Percentiles rank a stretch among this genome's conserved stretches.
Evolutionary conservation across 2,797 vertebrate genomes (phyloP).

Genomic region (Sphenodon punctatus): DNA sequence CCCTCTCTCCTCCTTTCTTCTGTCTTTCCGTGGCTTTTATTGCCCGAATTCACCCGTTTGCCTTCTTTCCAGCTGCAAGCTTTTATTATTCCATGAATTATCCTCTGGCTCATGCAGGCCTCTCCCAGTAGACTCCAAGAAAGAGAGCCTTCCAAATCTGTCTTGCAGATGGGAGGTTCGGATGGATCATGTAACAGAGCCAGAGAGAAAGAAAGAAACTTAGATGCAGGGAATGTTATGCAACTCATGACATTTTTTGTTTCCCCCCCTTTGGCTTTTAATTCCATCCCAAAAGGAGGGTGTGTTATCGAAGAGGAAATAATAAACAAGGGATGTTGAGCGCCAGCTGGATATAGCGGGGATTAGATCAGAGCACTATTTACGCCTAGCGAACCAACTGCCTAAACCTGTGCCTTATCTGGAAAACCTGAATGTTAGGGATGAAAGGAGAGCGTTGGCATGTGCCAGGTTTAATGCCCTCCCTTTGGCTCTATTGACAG

Average conservation of each 20-base stretch:
- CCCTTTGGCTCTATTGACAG: too few species aligned
- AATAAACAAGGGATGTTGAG: background rate
- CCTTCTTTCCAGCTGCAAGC: conserved; percentile 45
- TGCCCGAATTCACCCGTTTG: conserved; percentile 19
- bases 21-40: conserved; percentile 21
- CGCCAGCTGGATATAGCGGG: too few species aligned
- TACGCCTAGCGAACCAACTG: too few species aligned
- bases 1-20: background rate
- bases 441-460: too few species aligned
- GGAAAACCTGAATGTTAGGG: too few species aligned
- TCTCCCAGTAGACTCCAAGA: conserved; percentile 25
- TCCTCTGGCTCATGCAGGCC: conserved; percentile 27
- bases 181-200: background rate
- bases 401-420: too few species aligned
- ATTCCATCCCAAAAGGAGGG: background rate
- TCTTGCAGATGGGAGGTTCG: conserved; percentile 14
- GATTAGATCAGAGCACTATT: too few species aligned
- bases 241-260: too few species aligned
- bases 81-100: conserved; percentile 58
- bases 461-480: too few species aligned
- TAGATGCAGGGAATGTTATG: too few species aligned
- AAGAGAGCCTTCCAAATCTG: conserved; percentile 4
- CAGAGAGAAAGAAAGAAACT: background rate
- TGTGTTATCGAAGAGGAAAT: background rate
- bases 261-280: background rate